Percentiles rank a stretch among this genome's conserved stretches.
Evolutionary conservation across 2,113 vertebrate species (phyloP).

Genomic region (Xyrauchen texanus): DNA sequence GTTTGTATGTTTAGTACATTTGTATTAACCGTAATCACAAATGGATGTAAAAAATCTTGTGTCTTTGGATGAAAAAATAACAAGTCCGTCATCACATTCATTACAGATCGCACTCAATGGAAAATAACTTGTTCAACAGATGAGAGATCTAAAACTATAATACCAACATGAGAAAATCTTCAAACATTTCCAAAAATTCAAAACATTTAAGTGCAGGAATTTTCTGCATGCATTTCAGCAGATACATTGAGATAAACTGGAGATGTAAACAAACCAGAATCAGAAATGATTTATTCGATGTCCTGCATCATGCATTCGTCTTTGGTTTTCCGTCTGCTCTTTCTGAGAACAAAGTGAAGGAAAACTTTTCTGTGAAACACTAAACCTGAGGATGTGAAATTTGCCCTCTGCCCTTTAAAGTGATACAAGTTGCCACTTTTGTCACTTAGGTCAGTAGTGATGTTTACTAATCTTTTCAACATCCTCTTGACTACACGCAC

Average conservation of each 20-base stretch:
- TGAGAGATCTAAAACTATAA: not conserved
- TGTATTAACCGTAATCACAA: slow-evolving; percentile 28
- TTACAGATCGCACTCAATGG: not conserved
- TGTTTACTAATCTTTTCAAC: slow-evolving; percentile 48
- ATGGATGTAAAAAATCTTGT: slow-evolving; percentile 36
- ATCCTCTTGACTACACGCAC: slow-evolving; percentile 7
- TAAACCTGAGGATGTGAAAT: slow-evolving; percentile 62
- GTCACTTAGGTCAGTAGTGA: slow-evolving; percentile 60
- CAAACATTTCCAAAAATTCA: no score
- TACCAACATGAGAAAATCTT: not conserved
- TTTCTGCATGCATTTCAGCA: no score
- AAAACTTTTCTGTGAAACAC: slow-evolving; percentile 61
- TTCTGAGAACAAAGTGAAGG: slow-evolving; percentile 63
- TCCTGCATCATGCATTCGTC: slow-evolving; percentile 7
- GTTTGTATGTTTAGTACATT: not conserved
- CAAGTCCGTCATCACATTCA: slow-evolving; percentile 27
- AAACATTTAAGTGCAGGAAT: no score
- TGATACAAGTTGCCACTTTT: slow-evolving; percentile 61
- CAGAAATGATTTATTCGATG: not conserved
- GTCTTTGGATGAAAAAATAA: not conserved
- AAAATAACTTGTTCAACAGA: not conserved
- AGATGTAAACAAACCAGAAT: not conserved
- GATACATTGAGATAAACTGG: no score
- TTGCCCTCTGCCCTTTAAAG: slow-evolving; percentile 62
- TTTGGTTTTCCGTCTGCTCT: slow-evolving; percentile 52